Evolutionary conservation across 1,140 invertebrate species (phyloP), one percentile per base, ranked within the genome.

Genomic region (Nasonia vitripennis): DNA sequence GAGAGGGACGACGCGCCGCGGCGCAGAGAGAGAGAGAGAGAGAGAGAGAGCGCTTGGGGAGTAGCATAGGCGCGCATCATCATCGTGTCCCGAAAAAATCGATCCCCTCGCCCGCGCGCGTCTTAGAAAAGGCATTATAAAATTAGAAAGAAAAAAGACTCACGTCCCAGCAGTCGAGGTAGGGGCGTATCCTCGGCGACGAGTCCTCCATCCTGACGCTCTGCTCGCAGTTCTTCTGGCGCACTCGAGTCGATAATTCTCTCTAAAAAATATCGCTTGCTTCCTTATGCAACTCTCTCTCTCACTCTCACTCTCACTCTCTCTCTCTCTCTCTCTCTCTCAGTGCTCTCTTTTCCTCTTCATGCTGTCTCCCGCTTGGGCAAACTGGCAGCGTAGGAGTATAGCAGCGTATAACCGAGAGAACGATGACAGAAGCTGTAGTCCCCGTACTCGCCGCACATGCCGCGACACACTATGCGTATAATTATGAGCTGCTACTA

Each of bases 141-240:
- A 27, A 27, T 27, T 27, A 75, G 20, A 74, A 74, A 17, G 5
- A 41, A 14, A 75, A 75, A n/a, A 41, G 2, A 92, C 93, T 94
- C 81, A 94, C 93, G 82, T 94, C 93, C 93, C 93, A 94, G 81
- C 90, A 91, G 75, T 94, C 93, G 81, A 94, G 86, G 80, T 93
- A 93, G 87, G 92, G 89, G 86, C 91, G 91, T 86, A 93, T 93
- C 88, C 92, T 90, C 45, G 92, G 91, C 34, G 91, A 91, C 79
- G 93, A 87, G 86, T 91, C 93, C 89, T 89, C 92, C 92, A 91
- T 92, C 83, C 86, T 92, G 85, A 88, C 67, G 79, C 87, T 81
- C 83, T 27, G 27, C 27, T 37, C n/a, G 9, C 20, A 1, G 73
- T 5, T n/a, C 14, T 17, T 4, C 31, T 17, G 14, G 12, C 34